Conservation (phyloP, 2,113 vertebrate species). For the Microtus montanus region DNA sequence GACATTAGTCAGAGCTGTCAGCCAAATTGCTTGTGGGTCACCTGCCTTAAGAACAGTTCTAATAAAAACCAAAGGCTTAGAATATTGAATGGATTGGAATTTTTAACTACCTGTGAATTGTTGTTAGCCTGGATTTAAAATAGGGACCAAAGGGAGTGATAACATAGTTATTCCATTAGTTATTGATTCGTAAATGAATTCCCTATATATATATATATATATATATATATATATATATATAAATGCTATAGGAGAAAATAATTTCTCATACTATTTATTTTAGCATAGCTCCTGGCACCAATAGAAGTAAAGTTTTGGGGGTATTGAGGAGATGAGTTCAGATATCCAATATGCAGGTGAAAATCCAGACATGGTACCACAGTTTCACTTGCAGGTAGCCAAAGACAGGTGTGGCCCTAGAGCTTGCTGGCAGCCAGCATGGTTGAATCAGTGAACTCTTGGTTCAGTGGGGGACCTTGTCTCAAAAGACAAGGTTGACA, state of each 20-base stretch:
- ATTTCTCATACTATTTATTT: constrained; percentile 40
- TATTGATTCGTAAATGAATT: constrained; percentile 10
- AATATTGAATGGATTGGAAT: constrained; percentile 76
- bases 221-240: neutral
- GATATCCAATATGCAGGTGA: neutral
- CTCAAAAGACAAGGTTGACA: neutral
- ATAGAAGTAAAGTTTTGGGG: neutral
- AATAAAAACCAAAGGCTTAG: constrained; percentile 74
- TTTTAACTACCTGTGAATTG: constrained; percentile 74
- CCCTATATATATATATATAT: neutral
- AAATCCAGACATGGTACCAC: neutral
- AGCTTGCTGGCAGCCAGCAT: neutral
- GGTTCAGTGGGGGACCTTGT: neutral
- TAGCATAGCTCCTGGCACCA: neutral
- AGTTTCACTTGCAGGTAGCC: neutral
- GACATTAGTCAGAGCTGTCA: constrained; percentile 76
- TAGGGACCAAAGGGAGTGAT: constrained; percentile 9
- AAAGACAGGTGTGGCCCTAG: neutral
- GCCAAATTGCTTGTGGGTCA: constrained; percentile 80
- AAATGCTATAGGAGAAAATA: neutral
- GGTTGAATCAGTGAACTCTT: neutral
- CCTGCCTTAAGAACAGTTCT: constrained; percentile 73
- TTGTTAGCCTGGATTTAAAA: constrained; percentile 71
- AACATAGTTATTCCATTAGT: neutral
- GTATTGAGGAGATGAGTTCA: neutral